Evolutionary conservation across 2,888 invertebrate species (phyloP), one percentile per base, ranked within the genome.

Genomic region (Protophormia terraenovae): DNA sequence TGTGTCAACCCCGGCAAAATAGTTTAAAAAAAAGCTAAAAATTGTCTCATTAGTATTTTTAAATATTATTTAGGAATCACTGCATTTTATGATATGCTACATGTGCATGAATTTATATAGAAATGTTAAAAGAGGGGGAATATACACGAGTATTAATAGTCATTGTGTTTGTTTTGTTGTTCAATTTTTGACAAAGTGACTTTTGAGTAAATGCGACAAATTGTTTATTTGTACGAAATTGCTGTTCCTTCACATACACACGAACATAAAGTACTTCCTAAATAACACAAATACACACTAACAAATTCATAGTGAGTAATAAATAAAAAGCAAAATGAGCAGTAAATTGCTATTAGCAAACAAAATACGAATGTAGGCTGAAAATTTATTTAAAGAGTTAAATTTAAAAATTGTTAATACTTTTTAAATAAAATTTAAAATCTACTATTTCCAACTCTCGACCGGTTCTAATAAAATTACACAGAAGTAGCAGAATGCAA

Each of bases 141-240:
- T n/a, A n/a, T n/a, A n/a, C n/a, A n/a, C n/a, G 62, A 69, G 66
- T 81, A 79, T 85, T 82, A 82, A 85, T 79, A 82, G 75, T 79
- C 75, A 82, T 85, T 79, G 78, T 64, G 76, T 85, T 85, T 79
- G 79, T 69, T 75, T 77, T 78, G 82, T 82, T 85, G 82, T 85
- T 85, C 19, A 85, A 58, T 77, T 82, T 69, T 78, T 85, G 78
- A 78, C 82, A 75, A 82, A 75, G 78, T 85, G 82, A 85, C 82
- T 85, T 85, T 84, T 75, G 50, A 85, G 69, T 79, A 79, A 85
- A 85, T 85, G 82, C 85, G 85, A 85, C 85, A 85, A 85, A 85
- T 85, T 85, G 85, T 82, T 84, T 84, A 77, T 81, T 80, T 77
- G 77, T 67, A 80, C n/a, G 24, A 62, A 84, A 82, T 77, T 71